A percentile compares a stretch with the other conserved stretches of the same genome.
phyloP scores from a whole-genome alignment of 2,797 vertebrate genomes.

The Cichlasoma orientale region DNA sequence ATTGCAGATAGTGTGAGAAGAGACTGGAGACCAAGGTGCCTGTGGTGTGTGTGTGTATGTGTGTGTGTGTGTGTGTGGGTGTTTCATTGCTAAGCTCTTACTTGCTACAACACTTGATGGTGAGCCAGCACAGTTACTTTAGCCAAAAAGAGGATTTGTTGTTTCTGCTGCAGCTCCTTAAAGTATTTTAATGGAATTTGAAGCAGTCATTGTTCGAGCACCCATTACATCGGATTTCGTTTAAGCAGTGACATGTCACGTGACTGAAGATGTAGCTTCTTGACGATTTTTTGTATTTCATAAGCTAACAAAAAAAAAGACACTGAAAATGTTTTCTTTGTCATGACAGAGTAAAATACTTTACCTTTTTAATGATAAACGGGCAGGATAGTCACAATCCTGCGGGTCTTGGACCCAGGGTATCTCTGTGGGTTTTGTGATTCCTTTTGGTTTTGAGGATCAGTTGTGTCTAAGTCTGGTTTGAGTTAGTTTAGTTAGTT shows the following conservation, averaged over 20 bases:
- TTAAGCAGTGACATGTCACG: not conserved
- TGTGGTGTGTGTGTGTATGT: not conserved
- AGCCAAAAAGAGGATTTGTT: not conserved
- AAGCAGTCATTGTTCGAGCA: not conserved
- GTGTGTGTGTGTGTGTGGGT: not conserved
- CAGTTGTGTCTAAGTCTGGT: too few species aligned
- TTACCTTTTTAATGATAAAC: not conserved
- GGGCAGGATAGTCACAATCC: not conserved
- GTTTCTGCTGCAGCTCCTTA: not conserved
- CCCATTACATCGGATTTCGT: not conserved
- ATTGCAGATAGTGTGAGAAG: constrained; percentile 1
- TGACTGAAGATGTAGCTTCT: not conserved
- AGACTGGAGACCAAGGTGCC: constrained; percentile 3
- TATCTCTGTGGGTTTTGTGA: too few species aligned
- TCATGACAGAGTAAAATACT: not conserved
- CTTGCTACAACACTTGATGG: constrained; percentile 8
- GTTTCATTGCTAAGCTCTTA: constrained; percentile 6
- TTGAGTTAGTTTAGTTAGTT: too few species aligned
- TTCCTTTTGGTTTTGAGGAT: too few species aligned
- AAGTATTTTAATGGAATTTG: not conserved
- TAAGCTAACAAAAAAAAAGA: not conserved
- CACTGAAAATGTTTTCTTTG: not conserved
- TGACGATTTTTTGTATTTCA: not conserved
- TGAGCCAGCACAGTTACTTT: constrained; percentile 12
- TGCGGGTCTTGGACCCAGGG: not conserved